Conservation (phyloP, 1,140 invertebrate species). For the Neodiprion fabricii region DNA sequence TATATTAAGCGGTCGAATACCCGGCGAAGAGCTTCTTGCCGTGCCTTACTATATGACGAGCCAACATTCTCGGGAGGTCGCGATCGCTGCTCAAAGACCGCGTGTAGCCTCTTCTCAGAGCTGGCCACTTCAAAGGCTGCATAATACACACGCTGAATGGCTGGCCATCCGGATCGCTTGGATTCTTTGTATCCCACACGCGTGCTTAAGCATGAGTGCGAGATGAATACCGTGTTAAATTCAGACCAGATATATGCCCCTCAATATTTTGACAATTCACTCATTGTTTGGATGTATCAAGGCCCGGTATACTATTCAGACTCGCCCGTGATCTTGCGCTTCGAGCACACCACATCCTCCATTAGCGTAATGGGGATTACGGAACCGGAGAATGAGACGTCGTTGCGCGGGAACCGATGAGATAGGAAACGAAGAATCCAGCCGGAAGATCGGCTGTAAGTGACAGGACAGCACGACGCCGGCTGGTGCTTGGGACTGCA, state of each 20-base stretch:
- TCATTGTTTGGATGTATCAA: no score
- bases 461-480: slow-evolving; percentile 2
- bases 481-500: background rate
- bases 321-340: background rate
- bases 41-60: background rate
- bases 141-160: no score
- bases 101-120: background rate
- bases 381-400: background rate
- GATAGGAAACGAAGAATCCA: background rate
- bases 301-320: background rate
- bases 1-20: background rate
- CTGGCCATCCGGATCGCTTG: background rate
- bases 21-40: background rate
- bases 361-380: background rate
- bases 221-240: background rate
- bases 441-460: slow-evolving; percentile 1
- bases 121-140: background rate
- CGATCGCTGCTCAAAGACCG: no score
- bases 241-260: background rate
- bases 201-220: no score
- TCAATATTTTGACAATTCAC: background rate
- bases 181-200: background rate
- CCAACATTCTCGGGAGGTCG: background rate
- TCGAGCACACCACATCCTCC: background rate
- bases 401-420: background rate